These are phyloP conservation scores for Hemistola chrysoprasaria DNA, from an alignment of 2,888 invertebrate species.

Conservation along the genomic window DNA sequence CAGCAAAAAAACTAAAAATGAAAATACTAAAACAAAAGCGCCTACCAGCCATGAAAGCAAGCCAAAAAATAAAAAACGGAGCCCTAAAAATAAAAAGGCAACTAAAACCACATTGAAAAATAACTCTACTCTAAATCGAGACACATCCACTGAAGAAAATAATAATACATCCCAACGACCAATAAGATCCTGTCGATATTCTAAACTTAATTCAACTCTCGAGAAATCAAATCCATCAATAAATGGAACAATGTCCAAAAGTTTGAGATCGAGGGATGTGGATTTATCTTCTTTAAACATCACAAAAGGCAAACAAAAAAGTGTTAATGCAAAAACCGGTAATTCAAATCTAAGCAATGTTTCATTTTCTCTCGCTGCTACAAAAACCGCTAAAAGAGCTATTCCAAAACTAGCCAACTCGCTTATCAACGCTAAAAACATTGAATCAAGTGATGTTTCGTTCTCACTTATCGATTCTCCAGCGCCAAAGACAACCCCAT, in stretches of 20 bases:
- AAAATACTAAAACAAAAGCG: constrained; percentile 2
- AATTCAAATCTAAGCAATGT: constrained; percentile 10
- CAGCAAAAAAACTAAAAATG: not conserved
- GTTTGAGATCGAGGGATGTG: constrained; percentile 15
- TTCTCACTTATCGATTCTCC: constrained; percentile 29
- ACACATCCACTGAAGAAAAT: constrained; percentile 13
- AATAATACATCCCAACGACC: constrained; percentile 28
- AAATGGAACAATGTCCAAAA: constrained; percentile 15
- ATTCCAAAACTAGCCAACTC: not conserved
- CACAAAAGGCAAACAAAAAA: constrained; percentile 4
- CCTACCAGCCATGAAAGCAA: constrained; percentile 1
- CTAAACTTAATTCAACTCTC: constrained; percentile 17
- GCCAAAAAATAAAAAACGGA: constrained; percentile 5
- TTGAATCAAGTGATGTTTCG: constrained; percentile 31
- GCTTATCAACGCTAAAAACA: constrained; percentile 3
- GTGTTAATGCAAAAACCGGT: not conserved
- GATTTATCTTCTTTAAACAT: constrained; percentile 2
- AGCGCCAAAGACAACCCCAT: constrained; percentile 2
- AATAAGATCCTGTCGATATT: constrained; percentile 32
- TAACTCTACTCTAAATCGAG: constrained; percentile 6
- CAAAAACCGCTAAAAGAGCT: constrained; percentile 8
- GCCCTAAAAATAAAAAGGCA: constrained; percentile 5
- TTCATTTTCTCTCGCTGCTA: constrained; percentile 9
- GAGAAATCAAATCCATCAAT: constrained; percentile 18
- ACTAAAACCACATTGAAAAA: constrained; percentile 7